Percentiles rank a stretch among this genome's conserved stretches.
phyloP scores from a whole-genome alignment of 1,140 invertebrate species.

The Tetranychus urticae region DNA sequence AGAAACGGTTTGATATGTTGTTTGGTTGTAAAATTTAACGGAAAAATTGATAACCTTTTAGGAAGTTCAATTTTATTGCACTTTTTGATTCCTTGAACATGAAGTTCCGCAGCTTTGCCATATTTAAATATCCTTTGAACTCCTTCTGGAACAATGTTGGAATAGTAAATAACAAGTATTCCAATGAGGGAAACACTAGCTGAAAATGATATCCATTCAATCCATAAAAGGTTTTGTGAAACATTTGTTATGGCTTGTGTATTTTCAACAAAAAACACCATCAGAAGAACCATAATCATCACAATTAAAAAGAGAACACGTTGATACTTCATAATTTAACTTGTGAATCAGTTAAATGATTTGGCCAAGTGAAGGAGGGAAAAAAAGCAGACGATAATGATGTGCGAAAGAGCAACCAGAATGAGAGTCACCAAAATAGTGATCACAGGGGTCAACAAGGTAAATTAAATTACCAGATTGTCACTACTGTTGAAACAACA shows the following conservation, averaged over 20 bases:
- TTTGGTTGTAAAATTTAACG: not conserved
- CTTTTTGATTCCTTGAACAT: not conserved
- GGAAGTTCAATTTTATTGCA: not conserved
- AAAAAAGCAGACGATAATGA: too few relatives aligned
- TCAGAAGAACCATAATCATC: not conserved
- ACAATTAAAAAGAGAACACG: too few relatives aligned
- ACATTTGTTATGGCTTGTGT: not conserved
- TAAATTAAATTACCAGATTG: too few relatives aligned
- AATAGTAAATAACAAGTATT: conserved; percentile 2
- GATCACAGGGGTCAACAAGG: too few relatives aligned
- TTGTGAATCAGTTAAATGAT: too few relatives aligned
- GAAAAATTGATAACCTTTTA: not conserved
- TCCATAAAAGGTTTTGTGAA: conserved; percentile 1
- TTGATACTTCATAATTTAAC: too few relatives aligned
- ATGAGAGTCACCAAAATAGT: too few relatives aligned
- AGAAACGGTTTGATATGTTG: too few relatives aligned
- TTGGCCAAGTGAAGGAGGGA: too few relatives aligned
- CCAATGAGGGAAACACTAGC: not conserved
- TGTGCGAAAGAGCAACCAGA: too few relatives aligned
- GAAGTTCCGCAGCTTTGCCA: conserved; percentile 6
- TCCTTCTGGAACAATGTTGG: not conserved
- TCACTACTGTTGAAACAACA: too few relatives aligned
- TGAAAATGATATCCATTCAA: conserved; percentile 1
- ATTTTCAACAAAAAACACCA: not conserved
- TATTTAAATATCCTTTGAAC: conserved; percentile 6